Percentiles rank a stretch among this genome's conserved stretches.
Evolutionary conservation across 2,888 invertebrate genomes (phyloP).

Genomic region (Biston betularia): DNA sequence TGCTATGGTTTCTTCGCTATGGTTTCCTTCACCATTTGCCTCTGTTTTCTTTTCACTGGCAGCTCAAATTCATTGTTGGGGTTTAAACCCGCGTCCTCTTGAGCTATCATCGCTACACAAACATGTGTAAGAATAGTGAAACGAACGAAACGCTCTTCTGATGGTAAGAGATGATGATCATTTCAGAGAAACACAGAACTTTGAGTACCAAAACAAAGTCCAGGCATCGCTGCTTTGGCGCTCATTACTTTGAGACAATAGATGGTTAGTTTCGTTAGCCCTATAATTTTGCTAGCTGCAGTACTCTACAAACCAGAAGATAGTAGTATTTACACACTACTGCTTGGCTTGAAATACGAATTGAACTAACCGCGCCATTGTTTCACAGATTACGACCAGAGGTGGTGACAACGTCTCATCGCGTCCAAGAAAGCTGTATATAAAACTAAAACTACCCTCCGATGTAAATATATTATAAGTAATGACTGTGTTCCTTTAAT

Average conservation of each 20-base stretch:
- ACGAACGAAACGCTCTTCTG: background rate
- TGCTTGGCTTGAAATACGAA: background rate
- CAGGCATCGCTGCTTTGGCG: no score
- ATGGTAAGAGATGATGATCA: background rate
- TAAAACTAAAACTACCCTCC: conserved; percentile 80
- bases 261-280: no score
- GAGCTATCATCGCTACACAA: background rate
- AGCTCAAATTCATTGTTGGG: no score
- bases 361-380: background rate
- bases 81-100: background rate
- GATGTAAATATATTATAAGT: conserved; percentile 61
- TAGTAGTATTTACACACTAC: no score
- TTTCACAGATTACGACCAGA: conserved; percentile 91
- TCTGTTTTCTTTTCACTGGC: no score
- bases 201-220: no score
- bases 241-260: no score
- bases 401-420: conserved; percentile 94
- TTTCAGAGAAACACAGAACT: background rate
- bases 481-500: conserved; percentile 71
- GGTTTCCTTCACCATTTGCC: no score
- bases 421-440: conserved; percentile 97
- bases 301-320: no score
- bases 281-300: no score
- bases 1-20: no score
- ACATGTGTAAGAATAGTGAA: background rate